Percentiles rank a stretch among this genome's conserved stretches.
These are phyloP conservation scores for Girardia tigrina DNA, from an alignment of 2,888 invertebrate genomes.

Conservation along the genomic window DNA sequence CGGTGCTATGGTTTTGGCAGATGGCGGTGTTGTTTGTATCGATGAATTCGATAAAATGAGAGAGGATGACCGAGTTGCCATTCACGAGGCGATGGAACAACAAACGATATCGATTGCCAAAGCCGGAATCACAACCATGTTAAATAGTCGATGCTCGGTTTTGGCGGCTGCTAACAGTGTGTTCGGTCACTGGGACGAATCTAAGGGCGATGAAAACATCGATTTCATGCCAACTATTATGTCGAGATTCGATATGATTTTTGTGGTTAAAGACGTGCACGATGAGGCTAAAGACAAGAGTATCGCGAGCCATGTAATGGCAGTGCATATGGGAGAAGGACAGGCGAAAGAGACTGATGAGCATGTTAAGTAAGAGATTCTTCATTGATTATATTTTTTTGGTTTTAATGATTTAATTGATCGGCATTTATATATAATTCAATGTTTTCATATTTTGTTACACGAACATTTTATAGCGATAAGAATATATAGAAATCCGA, in stretches of 20 bases:
- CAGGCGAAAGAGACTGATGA: slow-evolving; percentile 66
- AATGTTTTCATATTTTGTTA: too few relatives aligned
- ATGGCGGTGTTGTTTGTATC: slow-evolving; percentile 96
- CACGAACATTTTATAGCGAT: too few relatives aligned
- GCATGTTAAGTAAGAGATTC: slow-evolving; percentile 37
- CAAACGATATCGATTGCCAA: slow-evolving; percentile 99
- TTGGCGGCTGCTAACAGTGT: slow-evolving; percentile 95
- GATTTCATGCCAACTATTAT: slow-evolving; percentile 99
- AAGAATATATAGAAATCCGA: too few relatives aligned
- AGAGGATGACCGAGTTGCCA: slow-evolving; percentile 94
- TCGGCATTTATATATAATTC: too few relatives aligned
- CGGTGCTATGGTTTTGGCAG: slow-evolving; percentile 96
- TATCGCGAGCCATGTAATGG: slow-evolving; percentile 86
- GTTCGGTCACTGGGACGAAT: slow-evolving; percentile 95
- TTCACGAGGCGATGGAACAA: slow-evolving; percentile 99
- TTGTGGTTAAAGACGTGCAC: slow-evolving; percentile 93
- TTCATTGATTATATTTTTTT: too few relatives aligned
- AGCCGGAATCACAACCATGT: slow-evolving; percentile 93
- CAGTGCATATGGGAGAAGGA: slow-evolving; percentile 59
- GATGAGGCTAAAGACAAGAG: slow-evolving; percentile 61
- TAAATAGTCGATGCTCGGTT: slow-evolving; percentile 96
- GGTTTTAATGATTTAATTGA: too few relatives aligned
- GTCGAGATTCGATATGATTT: slow-evolving; percentile 98
- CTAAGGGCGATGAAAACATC: slow-evolving; percentile 89
- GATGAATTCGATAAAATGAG: slow-evolving; percentile 99